Evolutionary conservation across 2,888 invertebrate genomes (phyloP).

Genomic region (Hipparchia semele): DNA sequence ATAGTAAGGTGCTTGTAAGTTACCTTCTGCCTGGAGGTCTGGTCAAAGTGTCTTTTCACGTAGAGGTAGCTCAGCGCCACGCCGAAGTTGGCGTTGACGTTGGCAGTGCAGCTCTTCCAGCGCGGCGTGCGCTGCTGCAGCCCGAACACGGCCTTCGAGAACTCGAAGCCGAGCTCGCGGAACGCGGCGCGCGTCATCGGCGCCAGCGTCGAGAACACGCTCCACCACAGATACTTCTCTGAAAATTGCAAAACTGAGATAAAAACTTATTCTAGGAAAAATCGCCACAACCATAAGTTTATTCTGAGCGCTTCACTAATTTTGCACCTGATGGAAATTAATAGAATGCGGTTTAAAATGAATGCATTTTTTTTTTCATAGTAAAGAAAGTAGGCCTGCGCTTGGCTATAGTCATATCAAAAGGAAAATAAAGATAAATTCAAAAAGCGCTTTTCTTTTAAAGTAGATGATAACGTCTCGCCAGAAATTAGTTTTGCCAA

Average conservation of each 20-base stretch:
- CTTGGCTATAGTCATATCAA: too few species aligned
- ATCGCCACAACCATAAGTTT: too few species aligned
- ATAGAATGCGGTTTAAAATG: too few species aligned
- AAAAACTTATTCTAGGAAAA: too few species aligned
- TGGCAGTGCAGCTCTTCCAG: conserved; percentile 85
- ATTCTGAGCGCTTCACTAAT: too few species aligned
- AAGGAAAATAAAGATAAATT: too few species aligned
- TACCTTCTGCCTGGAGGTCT: conserved; percentile 83
- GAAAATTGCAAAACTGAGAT: conserved; percentile 33
- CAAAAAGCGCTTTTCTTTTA: too few species aligned
- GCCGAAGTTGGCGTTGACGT: conserved; percentile 86
- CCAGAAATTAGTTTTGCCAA: too few species aligned
- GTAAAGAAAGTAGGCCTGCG: too few species aligned
- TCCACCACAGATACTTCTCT: conserved; percentile 90
- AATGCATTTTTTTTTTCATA: too few species aligned
- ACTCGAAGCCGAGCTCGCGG: conserved; percentile 85
- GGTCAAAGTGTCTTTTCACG: conserved; percentile 84
- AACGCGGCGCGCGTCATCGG: conserved; percentile 83
- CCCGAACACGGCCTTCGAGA: conserved; percentile 85
- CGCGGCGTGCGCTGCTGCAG: conserved; percentile 85
- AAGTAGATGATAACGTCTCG: too few species aligned
- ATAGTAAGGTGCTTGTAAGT: neutral
- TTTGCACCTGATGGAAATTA: too few species aligned
- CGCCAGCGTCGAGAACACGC: conserved; percentile 85
- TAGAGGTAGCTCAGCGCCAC: conserved; percentile 86